Base-by-base conservation (phyloP, 2,797 vertebrate species). In the Pachyuromys duprasi region DNA sequence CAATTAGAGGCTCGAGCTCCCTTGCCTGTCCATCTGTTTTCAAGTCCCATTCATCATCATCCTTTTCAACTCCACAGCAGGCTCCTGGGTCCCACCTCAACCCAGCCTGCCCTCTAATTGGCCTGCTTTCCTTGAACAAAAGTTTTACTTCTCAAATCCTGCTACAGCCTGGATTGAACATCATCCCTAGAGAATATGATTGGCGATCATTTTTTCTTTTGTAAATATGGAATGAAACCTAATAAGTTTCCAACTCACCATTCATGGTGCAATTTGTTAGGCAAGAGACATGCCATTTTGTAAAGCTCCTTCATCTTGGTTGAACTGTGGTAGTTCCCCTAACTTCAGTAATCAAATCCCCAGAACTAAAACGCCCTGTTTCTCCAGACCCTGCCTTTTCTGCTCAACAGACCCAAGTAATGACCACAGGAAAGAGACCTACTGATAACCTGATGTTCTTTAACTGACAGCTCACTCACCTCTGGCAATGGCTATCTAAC, bases 201-300 rank as follows among this genome's bases (percentile, higher is more conserved):
- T 53, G 31, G 42, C 8, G 36, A 45, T 80, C 81, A n/a, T 96
- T 97, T 97, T 92, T 93, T 94, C 86, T 83, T 55, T 82, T 53
- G 22, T 78, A 94, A 79, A 78, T 62, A 53, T 28, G 31, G 70
- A 80, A 45, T 5, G 2, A 31, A 11, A 55, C 31, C 18, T 62
- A 39, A 22, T 65, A 33, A n/a, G 78, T 33, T 36, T 76, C 63
- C 67, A 55, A 69, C 22, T 42, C 53, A 3, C 13, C 0, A 2
- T 45, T 36, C 31, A 0, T 1, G 26, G 20, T 12, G 75, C 53
- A 17, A 17, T 82, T n/a, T 67, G 20, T 79, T 36, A 55, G 24
- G 15, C 26, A 14, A 42, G 75, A 15, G 75, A 20, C 92, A 1
- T 0, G 6, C 26, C n/a, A 31, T 87, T 57, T 87, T 13, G 26